Evolutionary conservation across 1,140 invertebrate species (phyloP), one percentile per base, ranked within the genome.

Genomic region (Halictus rubicundus): DNA sequence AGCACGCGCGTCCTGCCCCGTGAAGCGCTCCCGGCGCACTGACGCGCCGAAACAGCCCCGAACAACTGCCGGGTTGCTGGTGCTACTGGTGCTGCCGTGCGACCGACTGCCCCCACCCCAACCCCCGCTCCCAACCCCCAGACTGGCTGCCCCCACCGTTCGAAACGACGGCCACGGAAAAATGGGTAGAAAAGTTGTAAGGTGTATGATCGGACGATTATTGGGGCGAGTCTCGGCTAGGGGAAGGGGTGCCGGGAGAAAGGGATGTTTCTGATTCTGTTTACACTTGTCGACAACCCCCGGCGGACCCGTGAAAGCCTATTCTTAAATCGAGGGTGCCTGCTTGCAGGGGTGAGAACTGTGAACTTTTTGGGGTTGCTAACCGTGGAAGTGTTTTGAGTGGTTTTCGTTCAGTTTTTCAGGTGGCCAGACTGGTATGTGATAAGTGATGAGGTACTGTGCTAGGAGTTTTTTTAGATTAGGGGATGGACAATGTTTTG

Each of bases 131-230:
- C 39, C 75, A 49, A n/a, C 68, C 37, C 7, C 10, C 10, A 12
- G 42, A 12, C 42, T 2, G 42, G 42, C 42, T 0, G 12, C 42
- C 42, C 42, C 19, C 46, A 1, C 23, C 6, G 21, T 6, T 19
- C 27, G 14, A 19, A 7, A 19, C 16, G 64, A 12, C 25, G 32
- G 16, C 68, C 49, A 46, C 49, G 60, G 70, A 79, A 66, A 73
- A 73, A 73, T 65, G 46, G 60, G 37, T 72, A 37, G 77, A 73
- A 79, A 79, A 79, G 77, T 79, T 73, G 60, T 64, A 52, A 10
- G 46, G 27, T 71, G 32, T 71, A 71, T 52, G 68, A 78, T 78
- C 68, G 68, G 68, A 46, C 75, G 75, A 78, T 78, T 71, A 78
- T 78, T 70, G 59, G 68, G 66, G 59, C 21, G 37, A 23, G 9